Evolutionary conservation across 2,797 vertebrate species (phyloP).

Genomic region (Champsocephalus esox): DNA sequence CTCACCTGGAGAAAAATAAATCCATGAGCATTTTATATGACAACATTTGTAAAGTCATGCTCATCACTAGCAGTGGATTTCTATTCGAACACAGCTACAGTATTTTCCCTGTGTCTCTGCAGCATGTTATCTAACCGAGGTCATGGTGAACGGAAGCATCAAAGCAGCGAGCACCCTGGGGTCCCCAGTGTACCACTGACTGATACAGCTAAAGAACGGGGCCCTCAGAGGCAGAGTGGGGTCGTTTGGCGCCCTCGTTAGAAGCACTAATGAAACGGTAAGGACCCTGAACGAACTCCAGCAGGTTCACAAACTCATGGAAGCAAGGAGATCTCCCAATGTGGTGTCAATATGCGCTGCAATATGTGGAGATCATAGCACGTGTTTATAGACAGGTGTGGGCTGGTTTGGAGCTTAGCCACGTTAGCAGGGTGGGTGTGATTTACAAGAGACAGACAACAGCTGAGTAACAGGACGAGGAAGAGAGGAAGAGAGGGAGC

Average conservation of each 20-base stretch:
- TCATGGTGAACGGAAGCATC: constrained; percentile 75
- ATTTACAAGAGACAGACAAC: constrained; percentile 71
- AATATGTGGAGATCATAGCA: constrained; percentile 8
- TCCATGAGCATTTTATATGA: constrained; percentile 32
- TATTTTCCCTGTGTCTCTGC: constrained; percentile 37
- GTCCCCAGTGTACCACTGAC: constrained; percentile 70
- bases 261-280: constrained; percentile 54
- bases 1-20: constrained; percentile 68
- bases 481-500: constrained; percentile 61
- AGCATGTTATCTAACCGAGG: constrained; percentile 79
- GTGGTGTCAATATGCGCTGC: constrained; percentile 2
- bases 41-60: constrained; percentile 34
- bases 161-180: constrained; percentile 70
- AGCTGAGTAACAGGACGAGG: constrained; percentile 69
- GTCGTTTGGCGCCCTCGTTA: constrained; percentile 55
- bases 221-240: constrained; percentile 66
- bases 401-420: constrained; percentile 42
- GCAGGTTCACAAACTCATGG: constrained; percentile 23
- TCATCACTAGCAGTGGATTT: constrained; percentile 36
- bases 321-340: not conserved
- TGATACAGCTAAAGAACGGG: constrained; percentile 70
- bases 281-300: constrained; percentile 54
- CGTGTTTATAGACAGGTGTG: constrained; percentile 32
- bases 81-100: constrained; percentile 40
- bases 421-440: constrained; percentile 59